phyloP scores from a whole-genome alignment of 2,797 vertebrate species.

The Tinamus major region DNA sequence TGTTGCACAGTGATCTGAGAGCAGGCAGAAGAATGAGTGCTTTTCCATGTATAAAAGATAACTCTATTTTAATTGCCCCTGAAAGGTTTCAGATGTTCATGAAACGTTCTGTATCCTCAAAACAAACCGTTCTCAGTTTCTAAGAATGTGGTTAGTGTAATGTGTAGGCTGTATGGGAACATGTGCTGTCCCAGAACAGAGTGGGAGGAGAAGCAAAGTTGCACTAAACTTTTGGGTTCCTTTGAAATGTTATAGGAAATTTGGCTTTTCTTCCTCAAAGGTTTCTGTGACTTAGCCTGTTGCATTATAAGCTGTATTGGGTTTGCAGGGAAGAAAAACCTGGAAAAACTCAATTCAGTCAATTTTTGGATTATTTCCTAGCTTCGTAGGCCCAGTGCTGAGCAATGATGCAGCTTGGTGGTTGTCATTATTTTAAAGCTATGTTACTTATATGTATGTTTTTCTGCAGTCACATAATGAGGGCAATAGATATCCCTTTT shows the following conservation, averaged over 20 bases:
- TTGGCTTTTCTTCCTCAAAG: neutral
- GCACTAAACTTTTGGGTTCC: neutral
- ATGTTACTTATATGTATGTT: neutral
- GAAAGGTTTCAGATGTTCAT: neutral
- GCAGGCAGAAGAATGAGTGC: neutral
- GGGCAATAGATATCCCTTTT: neutral
- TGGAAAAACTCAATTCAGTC: neutral
- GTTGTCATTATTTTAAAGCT: neutral
- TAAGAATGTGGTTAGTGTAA: accelerated
- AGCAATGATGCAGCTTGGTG: neutral
- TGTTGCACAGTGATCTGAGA: neutral
- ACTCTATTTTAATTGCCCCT: neutral
- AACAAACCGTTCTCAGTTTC: neutral
- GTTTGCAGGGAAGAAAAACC: neutral
- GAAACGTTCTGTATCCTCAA: neutral
- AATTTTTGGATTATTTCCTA: neutral
- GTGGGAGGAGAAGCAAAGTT: neutral
- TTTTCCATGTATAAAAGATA: neutral
- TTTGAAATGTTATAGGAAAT: neutral
- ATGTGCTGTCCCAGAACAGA: neutral
- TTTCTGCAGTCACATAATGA: neutral
- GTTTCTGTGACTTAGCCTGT: neutral
- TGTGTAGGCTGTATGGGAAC: neutral
- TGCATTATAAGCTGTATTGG: neutral
- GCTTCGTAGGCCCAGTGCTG: neutral